A percentile compares a stretch with the other conserved stretches of the same genome.
phyloP scores from a whole-genome alignment of 1,140 invertebrate genomes.

The Ceratosolen solmsi region DNA sequence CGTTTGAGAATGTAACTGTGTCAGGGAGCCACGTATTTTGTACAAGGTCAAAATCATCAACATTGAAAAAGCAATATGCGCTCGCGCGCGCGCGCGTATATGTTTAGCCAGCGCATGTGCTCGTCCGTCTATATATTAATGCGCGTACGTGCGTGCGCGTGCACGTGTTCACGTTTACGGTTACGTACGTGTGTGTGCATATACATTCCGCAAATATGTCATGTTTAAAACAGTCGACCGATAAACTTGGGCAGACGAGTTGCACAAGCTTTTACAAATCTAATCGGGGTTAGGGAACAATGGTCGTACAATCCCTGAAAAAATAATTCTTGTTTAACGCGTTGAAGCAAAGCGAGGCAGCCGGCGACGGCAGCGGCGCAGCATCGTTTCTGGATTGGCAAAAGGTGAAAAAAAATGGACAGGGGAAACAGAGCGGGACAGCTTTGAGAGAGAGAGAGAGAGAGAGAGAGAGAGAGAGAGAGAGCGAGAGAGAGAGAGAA shows the following conservation, averaged over 20 bases:
- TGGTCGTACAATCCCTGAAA: conserved; percentile 33
- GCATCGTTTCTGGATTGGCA: conserved; percentile 32
- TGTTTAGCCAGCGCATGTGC: too few relatives aligned
- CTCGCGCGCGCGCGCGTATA: too few relatives aligned
- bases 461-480: conserved; percentile 25
- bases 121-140: too few relatives aligned
- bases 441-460: conserved; percentile 32
- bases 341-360: conserved; percentile 20
- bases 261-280: conserved; percentile 17
- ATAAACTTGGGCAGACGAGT: conserved; percentile 9
- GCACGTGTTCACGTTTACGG: neutral
- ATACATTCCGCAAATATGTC: neutral
- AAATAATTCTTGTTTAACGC: conserved; percentile 48
- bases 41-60: conserved; percentile 8
- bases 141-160: neutral
- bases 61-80: neutral
- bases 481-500: conserved; percentile 19
- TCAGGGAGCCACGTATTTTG: neutral
- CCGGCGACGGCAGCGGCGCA: neutral
- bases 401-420: neutral
- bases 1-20: neutral
- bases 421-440: neutral
- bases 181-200: neutral
- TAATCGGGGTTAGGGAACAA: conserved; percentile 32
- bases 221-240: neutral